phyloP scores from a whole-genome alignment of 64 coral and sea anemone species.

The Catalaphyllia jardinei region DNA sequence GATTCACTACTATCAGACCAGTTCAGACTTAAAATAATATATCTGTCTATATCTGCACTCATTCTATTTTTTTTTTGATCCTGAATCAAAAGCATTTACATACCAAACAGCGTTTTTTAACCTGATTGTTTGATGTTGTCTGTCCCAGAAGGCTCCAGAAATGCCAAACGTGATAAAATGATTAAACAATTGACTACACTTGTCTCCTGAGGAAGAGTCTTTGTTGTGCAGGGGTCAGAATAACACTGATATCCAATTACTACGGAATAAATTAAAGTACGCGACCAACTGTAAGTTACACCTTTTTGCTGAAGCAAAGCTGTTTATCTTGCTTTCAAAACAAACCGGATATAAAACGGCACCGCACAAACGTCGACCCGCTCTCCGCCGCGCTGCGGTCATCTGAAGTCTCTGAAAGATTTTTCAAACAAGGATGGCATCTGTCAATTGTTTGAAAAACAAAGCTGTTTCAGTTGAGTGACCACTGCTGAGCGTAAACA shows the following conservation, averaged over 20 bases:
- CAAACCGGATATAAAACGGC: background rate
- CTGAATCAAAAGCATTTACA: too few species aligned
- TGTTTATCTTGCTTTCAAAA: background rate
- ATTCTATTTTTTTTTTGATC: too few species aligned
- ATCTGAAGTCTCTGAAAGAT: background rate
- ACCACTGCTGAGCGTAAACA: constrained; percentile 30
- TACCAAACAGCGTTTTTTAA: background rate
- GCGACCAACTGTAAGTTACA: background rate
- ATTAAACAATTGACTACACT: background rate
- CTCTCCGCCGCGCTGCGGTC: background rate
- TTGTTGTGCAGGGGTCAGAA: background rate
- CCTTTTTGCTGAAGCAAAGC: background rate
- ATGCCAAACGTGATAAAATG: background rate
- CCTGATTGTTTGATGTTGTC: background rate
- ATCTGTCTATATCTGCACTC: too few species aligned
- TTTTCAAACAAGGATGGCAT: constrained; percentile 33
- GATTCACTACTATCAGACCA: too few species aligned
- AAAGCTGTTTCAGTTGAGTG: constrained; percentile 37
- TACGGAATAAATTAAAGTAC: background rate
- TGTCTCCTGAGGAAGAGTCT: background rate
- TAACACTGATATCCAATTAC: background rate
- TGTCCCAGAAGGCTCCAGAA: background rate
- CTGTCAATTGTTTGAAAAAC: constrained; percentile 36
- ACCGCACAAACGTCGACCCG: background rate
- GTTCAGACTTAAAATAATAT: too few species aligned